These are phyloP conservation scores for Peromyscus melanophrys DNA, from an alignment of 2,797 vertebrate genomes.

Conservation along the genomic window DNA sequence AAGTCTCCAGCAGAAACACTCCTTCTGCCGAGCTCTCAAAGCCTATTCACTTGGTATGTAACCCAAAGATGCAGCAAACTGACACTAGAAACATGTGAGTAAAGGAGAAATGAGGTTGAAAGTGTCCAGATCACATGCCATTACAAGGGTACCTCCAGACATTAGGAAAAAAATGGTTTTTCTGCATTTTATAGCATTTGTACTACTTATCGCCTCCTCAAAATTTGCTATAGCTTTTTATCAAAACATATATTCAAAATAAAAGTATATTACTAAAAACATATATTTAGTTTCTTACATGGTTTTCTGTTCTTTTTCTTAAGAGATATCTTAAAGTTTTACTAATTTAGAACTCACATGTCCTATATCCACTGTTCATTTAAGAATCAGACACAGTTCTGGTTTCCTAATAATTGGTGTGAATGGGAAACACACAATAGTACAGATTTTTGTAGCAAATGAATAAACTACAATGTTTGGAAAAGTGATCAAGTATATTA, in stretches of 20 bases:
- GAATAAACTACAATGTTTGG: not conserved
- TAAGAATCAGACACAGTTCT: constrained; percentile 39
- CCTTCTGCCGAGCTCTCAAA: not conserved
- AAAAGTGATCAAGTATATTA: constrained; percentile 16
- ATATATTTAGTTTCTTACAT: not conserved
- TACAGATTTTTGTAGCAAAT: not conserved
- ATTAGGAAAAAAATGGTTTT: not conserved
- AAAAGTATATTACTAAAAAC: not conserved
- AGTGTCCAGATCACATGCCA: not conserved
- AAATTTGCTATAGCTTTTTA: constrained; percentile 35
- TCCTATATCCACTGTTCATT: not conserved
- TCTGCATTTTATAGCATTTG: not conserved
- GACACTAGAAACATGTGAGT: not conserved
- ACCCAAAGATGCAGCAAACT: not conserved
- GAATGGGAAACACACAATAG: not conserved
- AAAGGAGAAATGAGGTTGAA: not conserved
- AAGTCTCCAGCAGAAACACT: not conserved
- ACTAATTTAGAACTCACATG: constrained; percentile 1
- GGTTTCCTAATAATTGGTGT: constrained; percentile 6
- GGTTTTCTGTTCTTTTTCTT: constrained; percentile 11
- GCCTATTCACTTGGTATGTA: not conserved
- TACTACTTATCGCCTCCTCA: constrained; percentile 1
- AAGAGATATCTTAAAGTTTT: not conserved
- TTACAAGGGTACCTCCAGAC: not conserved
- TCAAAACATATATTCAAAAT: constrained; percentile 32